Conservation (phyloP, 2,888 invertebrate genomes). For the Leucophora obtusa region DNA sequence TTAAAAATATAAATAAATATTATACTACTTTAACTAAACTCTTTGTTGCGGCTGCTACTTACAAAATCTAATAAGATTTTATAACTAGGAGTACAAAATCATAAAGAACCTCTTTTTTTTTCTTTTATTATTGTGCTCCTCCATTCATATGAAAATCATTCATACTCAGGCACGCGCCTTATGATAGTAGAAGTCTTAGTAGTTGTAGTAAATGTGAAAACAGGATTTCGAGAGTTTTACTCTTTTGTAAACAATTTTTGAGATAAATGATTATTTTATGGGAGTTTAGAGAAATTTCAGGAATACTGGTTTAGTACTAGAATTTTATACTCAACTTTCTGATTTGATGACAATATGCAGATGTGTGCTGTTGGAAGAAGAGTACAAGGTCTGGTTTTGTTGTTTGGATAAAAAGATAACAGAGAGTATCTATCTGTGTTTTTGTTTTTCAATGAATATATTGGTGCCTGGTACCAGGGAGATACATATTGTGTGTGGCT, state of each 20-base stretch:
- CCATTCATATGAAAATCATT: constrained; percentile 28
- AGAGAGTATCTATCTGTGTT: constrained; percentile 30
- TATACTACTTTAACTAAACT: background rate
- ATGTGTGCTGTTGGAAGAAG: background rate
- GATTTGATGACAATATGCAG: background rate
- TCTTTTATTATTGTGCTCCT: background rate
- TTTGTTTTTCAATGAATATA: constrained; percentile 1
- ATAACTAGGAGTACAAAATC: background rate
- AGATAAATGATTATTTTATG: constrained; percentile 17
- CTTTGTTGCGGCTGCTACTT: background rate
- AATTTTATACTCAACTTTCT: background rate
- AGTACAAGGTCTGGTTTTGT: constrained; percentile 20
- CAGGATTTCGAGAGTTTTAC: constrained; percentile 33
- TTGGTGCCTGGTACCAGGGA: constrained; percentile 57
- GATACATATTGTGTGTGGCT: background rate
- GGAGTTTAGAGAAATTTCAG: background rate
- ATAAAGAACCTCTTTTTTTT: constrained; percentile 1
- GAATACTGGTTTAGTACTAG: background rate
- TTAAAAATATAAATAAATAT: background rate
- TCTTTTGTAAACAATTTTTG: constrained; percentile 2
- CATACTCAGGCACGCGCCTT: constrained; percentile 61
- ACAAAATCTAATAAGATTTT: background rate
- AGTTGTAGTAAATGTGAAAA: constrained; percentile 2
- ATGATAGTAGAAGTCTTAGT: background rate
- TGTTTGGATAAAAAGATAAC: constrained; percentile 28